Evolutionary conservation across 2,888 invertebrate species (phyloP).

Genomic region (Microdon myrmicae): DNA sequence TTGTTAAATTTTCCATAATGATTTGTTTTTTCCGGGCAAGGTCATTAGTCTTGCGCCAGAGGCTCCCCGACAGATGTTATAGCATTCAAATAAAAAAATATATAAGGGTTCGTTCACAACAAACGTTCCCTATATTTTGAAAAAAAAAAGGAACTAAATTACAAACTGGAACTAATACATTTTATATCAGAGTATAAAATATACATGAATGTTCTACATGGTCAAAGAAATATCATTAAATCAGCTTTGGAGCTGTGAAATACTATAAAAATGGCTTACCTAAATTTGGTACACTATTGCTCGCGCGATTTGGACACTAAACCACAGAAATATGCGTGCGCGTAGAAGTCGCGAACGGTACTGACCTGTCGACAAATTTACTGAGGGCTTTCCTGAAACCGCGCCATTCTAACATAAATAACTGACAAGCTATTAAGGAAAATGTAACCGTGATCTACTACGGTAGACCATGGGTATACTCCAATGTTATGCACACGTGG

Average conservation of each 20-base stretch:
- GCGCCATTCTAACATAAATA: background rate
- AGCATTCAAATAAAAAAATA: too few relatives aligned
- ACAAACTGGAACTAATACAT: constrained; percentile 1
- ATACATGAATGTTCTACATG: background rate
- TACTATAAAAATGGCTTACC: constrained; percentile 1
- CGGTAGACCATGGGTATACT: constrained; percentile 3
- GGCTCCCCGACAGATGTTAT: too few relatives aligned
- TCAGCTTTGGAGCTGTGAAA: background rate
- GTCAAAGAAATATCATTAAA: background rate
- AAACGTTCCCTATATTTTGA: too few relatives aligned
- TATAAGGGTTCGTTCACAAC: too few relatives aligned
- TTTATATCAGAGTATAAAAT: constrained; percentile 1
- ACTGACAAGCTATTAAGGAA: background rate
- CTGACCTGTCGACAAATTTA: constrained; percentile 7
- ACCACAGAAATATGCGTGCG: background rate
- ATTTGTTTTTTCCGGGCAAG: too few relatives aligned
- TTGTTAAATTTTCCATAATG: too few relatives aligned
- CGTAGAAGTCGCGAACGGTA: constrained; percentile 8
- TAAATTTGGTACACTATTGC: constrained; percentile 3
- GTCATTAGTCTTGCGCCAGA: too few relatives aligned
- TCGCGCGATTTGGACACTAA: background rate
- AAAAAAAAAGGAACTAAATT: background rate
- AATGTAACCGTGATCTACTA: background rate
- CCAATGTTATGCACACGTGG: too few relatives aligned
- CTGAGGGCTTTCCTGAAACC: background rate